Base-by-base conservation (phyloP, 2,888 invertebrate species). In the Calephelis perditalis region DNA sequence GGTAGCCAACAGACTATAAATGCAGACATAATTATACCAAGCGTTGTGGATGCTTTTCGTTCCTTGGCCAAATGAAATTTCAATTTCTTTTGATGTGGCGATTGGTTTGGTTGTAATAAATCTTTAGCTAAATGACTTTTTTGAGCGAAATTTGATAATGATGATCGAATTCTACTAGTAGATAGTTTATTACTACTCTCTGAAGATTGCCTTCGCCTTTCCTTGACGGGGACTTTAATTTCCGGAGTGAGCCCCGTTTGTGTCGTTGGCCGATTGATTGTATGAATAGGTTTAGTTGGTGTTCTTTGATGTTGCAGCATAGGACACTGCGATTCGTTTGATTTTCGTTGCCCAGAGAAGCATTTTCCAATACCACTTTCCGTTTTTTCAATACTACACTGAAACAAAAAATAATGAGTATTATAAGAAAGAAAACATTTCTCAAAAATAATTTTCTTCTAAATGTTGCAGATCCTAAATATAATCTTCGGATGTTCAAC, bases 1-100 rank as follows among this genome's bases (percentile, higher is more conserved):
- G 98, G 98, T 67, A 98, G 90, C 98, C 98, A 98, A 83, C 98
- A 98, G 68, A 97, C 91, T 35, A 96, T 96, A 78, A 98, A 98
- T 7, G 97, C 97, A 73, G 96, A 97, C 98, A 98, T 98, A 66
- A 98, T 98, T 67, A 98, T 97, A 59, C 98, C 98, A 66, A 99
- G 91, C 0, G 98, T 98, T n/a, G 98, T 98, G 66, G 97, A 98
- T 15, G 98, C 98, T 82, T 98, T 98, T 57, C 97, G 92, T 79
- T 98, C 98, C 79, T 97, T 97, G 63, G 96, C 96, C 73, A 96
- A 83, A 76, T 96, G 96, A 79, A 96, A 96, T 67, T 96, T 92
- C 67, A 96, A 86, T 78, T 96, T 96, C 84, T 96, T 96, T 73
- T 96, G 95, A 75, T 95, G 94, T 26, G 94, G 93, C n/a, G 94